A percentile compares a stretch with the other conserved stretches of the same genome.
Conservation (phyloP, 1,140 invertebrate genomes). For the Trissolcus basalis region DNA sequence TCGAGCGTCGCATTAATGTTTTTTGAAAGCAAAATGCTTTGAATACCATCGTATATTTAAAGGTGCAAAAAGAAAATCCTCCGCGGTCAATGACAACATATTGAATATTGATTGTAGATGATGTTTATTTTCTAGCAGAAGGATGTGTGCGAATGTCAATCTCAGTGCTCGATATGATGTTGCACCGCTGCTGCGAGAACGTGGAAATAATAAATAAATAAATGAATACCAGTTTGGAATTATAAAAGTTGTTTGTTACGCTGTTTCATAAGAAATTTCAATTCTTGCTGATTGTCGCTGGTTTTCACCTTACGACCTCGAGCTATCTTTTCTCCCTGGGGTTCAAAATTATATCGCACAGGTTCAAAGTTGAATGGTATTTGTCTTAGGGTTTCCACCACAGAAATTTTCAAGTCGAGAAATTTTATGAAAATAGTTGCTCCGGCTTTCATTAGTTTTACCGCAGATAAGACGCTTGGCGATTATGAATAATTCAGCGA, state of each 20-base stretch:
- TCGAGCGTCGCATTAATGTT: conserved; percentile 18
- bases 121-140: background rate
- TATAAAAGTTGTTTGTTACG: too few relatives aligned
- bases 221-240: too few relatives aligned
- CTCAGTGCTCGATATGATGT: background rate
- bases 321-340: conserved; percentile 2
- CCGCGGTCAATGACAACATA: conserved; percentile 29
- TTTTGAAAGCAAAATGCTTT: conserved; percentile 24
- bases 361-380: conserved; percentile 28
- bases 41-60: conserved; percentile 6
- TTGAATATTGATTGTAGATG: conserved; percentile 36
- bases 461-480: conserved; percentile 13
- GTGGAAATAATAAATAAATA: too few relatives aligned
- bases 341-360: conserved; percentile 8
- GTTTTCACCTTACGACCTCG: conserved; percentile 10
- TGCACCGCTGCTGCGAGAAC: too few relatives aligned
- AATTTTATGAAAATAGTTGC: conserved; percentile 37
- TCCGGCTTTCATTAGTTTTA: conserved; percentile 39
- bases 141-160: background rate
- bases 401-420: conserved; percentile 4
- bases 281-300: conserved; percentile 17
- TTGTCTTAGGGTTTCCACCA: conserved; percentile 10
- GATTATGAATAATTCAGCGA: conserved; percentile 48
- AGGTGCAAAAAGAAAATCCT: conserved; percentile 14
- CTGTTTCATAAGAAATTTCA: conserved; percentile 3